Evolutionary conservation across 2,888 invertebrate species (phyloP).

Genomic region (Laspeyria flexula): DNA sequence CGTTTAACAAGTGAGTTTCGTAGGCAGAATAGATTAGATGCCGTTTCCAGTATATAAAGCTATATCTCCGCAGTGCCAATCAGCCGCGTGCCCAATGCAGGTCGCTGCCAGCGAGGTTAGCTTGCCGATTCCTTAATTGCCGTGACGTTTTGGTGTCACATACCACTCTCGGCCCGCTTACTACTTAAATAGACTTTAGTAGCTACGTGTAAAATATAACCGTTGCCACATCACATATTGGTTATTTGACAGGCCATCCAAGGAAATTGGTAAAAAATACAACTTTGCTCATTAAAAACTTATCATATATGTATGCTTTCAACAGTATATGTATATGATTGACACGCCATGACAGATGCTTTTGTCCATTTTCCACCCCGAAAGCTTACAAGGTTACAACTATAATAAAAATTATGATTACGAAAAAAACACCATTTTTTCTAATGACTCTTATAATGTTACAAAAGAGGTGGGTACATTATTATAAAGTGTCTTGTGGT

Average conservation of each 20-base stretch:
- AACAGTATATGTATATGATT: constrained; percentile 17
- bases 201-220: constrained; percentile 48
- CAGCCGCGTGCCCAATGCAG: constrained; percentile 77
- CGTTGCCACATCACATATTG: constrained; percentile 51
- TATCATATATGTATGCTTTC: constrained; percentile 19
- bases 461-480: no score
- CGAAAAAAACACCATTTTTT: no score
- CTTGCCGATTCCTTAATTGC: constrained; percentile 86
- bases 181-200: constrained; percentile 66
- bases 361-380: no score
- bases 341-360: no score
- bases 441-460: no score
- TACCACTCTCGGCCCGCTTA: constrained; percentile 62
- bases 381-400: no score
- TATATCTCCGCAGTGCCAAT: constrained; percentile 64
- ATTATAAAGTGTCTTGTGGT: no score
- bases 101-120: constrained; percentile 81
- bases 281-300: constrained; percentile 32
- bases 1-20: no score
- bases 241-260: constrained; percentile 30
- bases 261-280: constrained; percentile 26
- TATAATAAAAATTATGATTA: no score
- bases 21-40: no score
- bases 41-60: constrained; percentile 42
- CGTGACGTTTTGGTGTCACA: constrained; percentile 86